Base-by-base conservation (phyloP, 2,888 invertebrate species). In the Conus canariensis region DNA sequence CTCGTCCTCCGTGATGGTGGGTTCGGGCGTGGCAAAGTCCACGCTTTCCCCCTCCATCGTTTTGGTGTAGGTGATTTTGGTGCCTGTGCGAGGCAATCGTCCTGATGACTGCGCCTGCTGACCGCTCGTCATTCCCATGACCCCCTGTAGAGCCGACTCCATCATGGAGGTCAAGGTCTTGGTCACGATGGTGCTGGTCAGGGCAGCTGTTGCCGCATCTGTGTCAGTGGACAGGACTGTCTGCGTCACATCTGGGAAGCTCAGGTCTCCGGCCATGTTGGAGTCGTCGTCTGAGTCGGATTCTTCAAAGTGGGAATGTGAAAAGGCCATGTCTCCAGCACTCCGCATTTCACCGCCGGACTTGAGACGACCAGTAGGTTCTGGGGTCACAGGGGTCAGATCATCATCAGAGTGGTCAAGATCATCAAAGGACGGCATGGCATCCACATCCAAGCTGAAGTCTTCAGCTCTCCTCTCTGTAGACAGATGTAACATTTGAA, bases 361-460 rank as follows among this genome's bases (percentile, higher is more conserved):
- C 30, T 56, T 90, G 8, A 10, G 85, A 90, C 56, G 83, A 64
- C 64, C 64, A 16, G 64, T 10, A 10, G 30, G 64, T n/a, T 60
- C 60, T 19, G 82, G 25, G 64, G 88, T 82, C 30, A 88, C 88
- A 14, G 92, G 91, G 10, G 92, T 92, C 10, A 93, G 89, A 89
- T 95, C 95, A 91, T 95, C 95, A 91, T 95, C 95, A 7, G 94
- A 94, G 88, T 94, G 92, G 91, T 95, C 94, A 22, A 95, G 91
- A 45, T 94, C 94, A 90, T 94, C 94, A 90, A 94, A 94, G 9
- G 95, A 95, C 9, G 95, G 95, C 94, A 95, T 94, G 90, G 93
- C 92, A 25, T 93, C 94, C 22, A 95, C 90, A 77, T 94, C 93
- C 87, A 92, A 92, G 22, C 93, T 93, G 91, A 95, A 94, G 56